phyloP scores from a whole-genome alignment of 2,888 invertebrate species.

The Drosophila stalkeri region DNA sequence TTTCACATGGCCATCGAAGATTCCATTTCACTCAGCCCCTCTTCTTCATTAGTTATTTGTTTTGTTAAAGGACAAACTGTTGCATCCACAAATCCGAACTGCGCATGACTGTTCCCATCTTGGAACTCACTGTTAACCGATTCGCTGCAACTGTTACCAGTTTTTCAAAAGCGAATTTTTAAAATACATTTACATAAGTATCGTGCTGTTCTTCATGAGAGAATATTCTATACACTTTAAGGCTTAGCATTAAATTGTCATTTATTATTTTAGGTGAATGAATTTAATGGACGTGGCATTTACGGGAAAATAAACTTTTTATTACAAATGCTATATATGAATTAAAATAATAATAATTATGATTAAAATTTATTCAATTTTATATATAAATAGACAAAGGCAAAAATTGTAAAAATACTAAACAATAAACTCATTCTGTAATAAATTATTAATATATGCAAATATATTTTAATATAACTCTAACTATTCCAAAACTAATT shows the following conservation, averaged over 20 bases:
- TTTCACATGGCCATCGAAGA: constrained; percentile 10
- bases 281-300: no score
- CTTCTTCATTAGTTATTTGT: constrained; percentile 9
- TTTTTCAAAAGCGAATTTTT: constrained; percentile 50
- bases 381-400: no score
- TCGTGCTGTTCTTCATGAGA: no score
- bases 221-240: not conserved
- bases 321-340: no score
- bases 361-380: no score
- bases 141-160: constrained; percentile 56
- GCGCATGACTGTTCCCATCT: constrained; percentile 65
- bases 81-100: constrained; percentile 33
- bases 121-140: constrained; percentile 66
- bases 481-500: not conserved
- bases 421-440: no score
- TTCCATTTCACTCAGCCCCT: constrained; percentile 14
- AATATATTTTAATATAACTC: no score
- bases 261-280: not conserved
- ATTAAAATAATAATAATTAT: no score
- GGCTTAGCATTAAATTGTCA: not conserved
- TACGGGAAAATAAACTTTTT: no score
- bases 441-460: no score
- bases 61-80: constrained; percentile 65
- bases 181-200: not conserved
- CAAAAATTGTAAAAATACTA: no score